Base-by-base conservation (phyloP, 2,113 vertebrate species). In the Struthidea cinerea region DNA sequence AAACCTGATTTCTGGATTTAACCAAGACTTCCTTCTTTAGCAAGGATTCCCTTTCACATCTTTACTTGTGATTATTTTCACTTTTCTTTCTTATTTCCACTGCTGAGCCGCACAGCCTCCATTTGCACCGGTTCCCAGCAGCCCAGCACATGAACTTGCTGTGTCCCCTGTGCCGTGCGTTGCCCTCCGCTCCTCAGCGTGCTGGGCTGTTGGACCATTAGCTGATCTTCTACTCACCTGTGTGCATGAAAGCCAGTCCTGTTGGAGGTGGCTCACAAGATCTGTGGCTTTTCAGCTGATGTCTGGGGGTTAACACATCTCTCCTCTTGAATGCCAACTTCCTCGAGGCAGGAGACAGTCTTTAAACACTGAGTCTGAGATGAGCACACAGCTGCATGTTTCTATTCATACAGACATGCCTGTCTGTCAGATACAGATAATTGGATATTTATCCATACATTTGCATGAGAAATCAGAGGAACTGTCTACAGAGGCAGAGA, bases 361-460 rank as follows among this genome's bases (percentile, higher is more conserved):
- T 82, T 81, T 28, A 73, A 83, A 73, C 6, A 16, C 59, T 1
- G 15, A 77, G 41, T 9, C 73, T 53, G 89, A 50, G 81, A 95
- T 22, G 63, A 84, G 84, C 71, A n/a, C 33, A 28, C 80, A 89
- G 80, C 70, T 97, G 83, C 16, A 1, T 41, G n/a, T 73, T 57
- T 35, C 74, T 89, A 70, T 87, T 93, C 75, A 74, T 37, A 13
- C 64, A 74, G 79, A 41, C 78, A 32, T 32, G 73, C 44, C 60
- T 90, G 89, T 67, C 89, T 94, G 91, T 94, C 93, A 96, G 37
- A 75, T 27, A 70, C n/a, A 63, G 63, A 90, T 83, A 93, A 91
- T 83, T 65, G 87, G 88, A 69, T 89, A 90, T 69, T 93, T 87
- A 90, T 73, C 73, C 79, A 52, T 95, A 80, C 21, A 89, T 92